Evolutionary conservation across 2,888 invertebrate species (phyloP).

Genomic region (Aporophyla nigra): DNA sequence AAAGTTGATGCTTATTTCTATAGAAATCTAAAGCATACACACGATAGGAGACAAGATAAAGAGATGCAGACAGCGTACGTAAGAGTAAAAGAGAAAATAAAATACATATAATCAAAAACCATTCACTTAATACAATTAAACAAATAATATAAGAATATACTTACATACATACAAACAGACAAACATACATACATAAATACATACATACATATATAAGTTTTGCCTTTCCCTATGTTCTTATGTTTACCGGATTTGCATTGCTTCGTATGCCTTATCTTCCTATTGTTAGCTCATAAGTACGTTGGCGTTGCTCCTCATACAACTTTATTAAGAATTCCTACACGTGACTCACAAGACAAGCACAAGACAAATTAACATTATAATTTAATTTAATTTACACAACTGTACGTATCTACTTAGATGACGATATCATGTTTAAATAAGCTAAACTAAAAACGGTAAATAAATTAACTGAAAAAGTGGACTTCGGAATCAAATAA

Average conservation of each 20-base stretch:
- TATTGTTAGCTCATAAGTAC: neutral
- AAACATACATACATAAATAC: too few relatives aligned
- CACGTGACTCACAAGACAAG: neutral
- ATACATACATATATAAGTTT: too few relatives aligned
- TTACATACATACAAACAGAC: too few relatives aligned
- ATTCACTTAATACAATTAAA: too few relatives aligned
- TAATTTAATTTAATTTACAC: neutral
- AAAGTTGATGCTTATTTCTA: too few relatives aligned
- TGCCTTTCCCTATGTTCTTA: neutral
- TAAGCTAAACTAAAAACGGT: neutral
- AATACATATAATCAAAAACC: too few relatives aligned
- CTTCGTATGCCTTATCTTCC: neutral
- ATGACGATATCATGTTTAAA: slow-evolving; percentile 5
- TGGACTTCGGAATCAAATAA: neutral
- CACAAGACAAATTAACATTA: neutral
- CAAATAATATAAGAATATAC: too few relatives aligned
- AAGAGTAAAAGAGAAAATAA: too few relatives aligned
- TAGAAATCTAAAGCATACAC: too few relatives aligned
- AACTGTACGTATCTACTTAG: neutral
- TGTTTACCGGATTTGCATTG: neutral
- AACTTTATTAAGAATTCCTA: neutral
- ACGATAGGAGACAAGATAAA: too few relatives aligned
- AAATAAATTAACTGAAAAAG: neutral
- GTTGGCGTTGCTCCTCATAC: neutral
- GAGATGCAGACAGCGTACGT: too few relatives aligned